Base-by-base conservation (phyloP, 1,140 invertebrate species). In the Drosophila santomea region DNA sequence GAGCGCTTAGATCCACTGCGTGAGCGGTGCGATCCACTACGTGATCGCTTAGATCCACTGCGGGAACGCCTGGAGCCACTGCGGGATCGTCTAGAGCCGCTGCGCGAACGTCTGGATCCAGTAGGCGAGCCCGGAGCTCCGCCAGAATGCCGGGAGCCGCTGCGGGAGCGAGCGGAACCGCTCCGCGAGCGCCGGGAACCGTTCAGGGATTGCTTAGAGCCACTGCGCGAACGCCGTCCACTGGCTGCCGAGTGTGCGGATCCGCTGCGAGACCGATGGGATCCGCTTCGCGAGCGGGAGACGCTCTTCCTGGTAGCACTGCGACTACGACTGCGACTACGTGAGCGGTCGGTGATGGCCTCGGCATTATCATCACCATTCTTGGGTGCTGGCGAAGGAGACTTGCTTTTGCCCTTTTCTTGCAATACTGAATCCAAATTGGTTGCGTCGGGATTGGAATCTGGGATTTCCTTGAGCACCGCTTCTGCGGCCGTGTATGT, bases 141-240 rank as follows among this genome's bases (percentile, higher is more conserved):
- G 20, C 92, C 93, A 0, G 92, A 93, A 45, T 85, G 85, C 45
- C 80, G 73, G 2, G 93, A 93, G n/a, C 92, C 75, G 20, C 91
- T 93, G 5, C 58, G 74, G 6, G 91, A 91, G 20, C 79, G 79
- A 14, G 74, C 67, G 73, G 93, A 93, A 0, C 74, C 72, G 36
- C 92, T 93, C 17, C 91, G 83, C 1, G 92, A 92, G 20, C 84
- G 72, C 3, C 78, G 63, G 36, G 93, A 93, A 0, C 73, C 74
- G 36, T 91, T 93, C 11, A 88, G 78, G 2, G 91, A 92, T 32
- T 84, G 73, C 6, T 81, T 64, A 0, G 93, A 93, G 7, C 92
- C 71, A 20, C 92, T 93, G n/a, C 89, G 73, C 4, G 93, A 93
- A 20, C 85, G 90, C 48, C 92, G 68, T 11, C 93, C 93, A 35